These are phyloP conservation scores for Himalopsyche tibetana DNA, from an alignment of 2,888 invertebrate species.

Conservation along the genomic window DNA sequence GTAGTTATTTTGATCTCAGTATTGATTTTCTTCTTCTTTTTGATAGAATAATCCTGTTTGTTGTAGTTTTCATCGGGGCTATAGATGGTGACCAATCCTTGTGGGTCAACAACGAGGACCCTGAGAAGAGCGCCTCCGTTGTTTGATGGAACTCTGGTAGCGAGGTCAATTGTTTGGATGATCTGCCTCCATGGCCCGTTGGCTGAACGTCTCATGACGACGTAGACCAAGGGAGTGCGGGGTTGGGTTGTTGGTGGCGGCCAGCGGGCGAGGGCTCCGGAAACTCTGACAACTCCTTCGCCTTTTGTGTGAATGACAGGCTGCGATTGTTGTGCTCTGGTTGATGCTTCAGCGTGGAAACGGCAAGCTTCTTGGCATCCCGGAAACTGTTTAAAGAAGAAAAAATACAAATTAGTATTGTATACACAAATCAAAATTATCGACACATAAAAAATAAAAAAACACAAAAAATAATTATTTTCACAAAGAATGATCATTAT, in stretches of 20 bases:
- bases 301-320: constrained; percentile 84
- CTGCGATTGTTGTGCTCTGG: constrained; percentile 79
- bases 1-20: constrained; percentile 76
- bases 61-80: constrained; percentile 81
- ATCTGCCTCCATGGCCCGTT: constrained; percentile 82
- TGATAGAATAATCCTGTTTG: constrained; percentile 68
- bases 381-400: constrained; percentile 79
- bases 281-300: constrained; percentile 81
- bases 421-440: too few relatives aligned
- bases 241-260: constrained; percentile 80
- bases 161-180: constrained; percentile 81
- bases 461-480: too few relatives aligned
- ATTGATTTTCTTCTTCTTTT: constrained; percentile 73
- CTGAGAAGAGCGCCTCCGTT: constrained; percentile 81
- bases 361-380: constrained; percentile 85
- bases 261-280: constrained; percentile 81
- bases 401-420: constrained; percentile 47
- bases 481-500: too few relatives aligned
- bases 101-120: constrained; percentile 83
- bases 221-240: constrained; percentile 81
- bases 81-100: constrained; percentile 83
- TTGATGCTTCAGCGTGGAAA: constrained; percentile 81
- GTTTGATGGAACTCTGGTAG: constrained; percentile 81
- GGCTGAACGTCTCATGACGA: constrained; percentile 82
- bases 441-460: too few relatives aligned